Conservation (phyloP, 2,888 invertebrate species). For the Lepas anatifera region DNA sequence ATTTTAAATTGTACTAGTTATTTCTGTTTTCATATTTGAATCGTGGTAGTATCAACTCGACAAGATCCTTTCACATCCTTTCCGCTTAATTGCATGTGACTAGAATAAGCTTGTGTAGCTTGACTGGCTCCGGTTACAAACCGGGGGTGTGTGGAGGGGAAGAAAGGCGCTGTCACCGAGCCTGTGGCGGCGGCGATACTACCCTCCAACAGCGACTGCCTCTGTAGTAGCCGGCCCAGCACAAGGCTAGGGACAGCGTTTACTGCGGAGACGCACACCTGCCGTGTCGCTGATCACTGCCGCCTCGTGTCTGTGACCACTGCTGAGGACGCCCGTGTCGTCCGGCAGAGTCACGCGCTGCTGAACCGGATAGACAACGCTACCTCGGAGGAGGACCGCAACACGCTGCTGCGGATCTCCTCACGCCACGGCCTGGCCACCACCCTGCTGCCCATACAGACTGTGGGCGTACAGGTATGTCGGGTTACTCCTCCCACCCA, state of each 20-base stretch:
- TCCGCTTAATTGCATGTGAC: no score
- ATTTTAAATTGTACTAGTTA: no score
- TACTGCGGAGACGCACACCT: no score
- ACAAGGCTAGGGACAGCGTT: background rate
- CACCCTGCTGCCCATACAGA: slow-evolving; percentile 79
- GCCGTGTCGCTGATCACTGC: no score
- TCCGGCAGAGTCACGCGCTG: slow-evolving; percentile 62
- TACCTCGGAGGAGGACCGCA: slow-evolving; percentile 59
- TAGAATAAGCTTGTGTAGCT: no score
- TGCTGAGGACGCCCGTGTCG: background rate
- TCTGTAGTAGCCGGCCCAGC: background rate
- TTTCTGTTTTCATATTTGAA: no score
- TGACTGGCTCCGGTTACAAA: no score
- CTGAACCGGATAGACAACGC: slow-evolving; percentile 73
- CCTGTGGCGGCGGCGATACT: background rate
- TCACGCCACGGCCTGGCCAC: slow-evolving; percentile 64
- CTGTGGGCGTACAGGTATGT: slow-evolving; percentile 86
- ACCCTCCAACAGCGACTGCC: background rate
- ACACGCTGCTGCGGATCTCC: slow-evolving; percentile 44
- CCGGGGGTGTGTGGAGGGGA: slow-evolving; percentile 17
- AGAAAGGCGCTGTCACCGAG: background rate
- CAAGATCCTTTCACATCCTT: no score
- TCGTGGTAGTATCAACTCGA: no score
- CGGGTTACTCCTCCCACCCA: no score
- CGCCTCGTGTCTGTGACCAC: background rate